phyloP scores from a whole-genome alignment of 2,888 invertebrate species.

The Eristalis pertinax region DNA sequence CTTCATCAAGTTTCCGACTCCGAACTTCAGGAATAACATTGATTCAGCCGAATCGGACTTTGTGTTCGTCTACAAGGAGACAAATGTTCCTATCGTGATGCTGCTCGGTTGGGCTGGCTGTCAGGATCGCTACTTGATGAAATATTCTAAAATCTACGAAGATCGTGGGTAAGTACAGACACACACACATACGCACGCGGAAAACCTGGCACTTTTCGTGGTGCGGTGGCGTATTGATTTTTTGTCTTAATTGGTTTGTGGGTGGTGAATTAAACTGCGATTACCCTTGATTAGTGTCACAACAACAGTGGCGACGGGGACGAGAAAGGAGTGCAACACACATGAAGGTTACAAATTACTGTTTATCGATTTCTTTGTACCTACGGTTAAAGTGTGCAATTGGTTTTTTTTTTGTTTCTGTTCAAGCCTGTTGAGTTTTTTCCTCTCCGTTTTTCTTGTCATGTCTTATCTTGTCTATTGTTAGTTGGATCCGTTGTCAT shows the following conservation, averaged over 20 bases:
- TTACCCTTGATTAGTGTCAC: conserved; percentile 34
- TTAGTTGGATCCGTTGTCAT: background rate
- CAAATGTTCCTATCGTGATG: conserved; percentile 86
- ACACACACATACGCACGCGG: background rate
- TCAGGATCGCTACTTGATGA: conserved; percentile 88
- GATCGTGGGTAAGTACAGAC: conserved; percentile 85
- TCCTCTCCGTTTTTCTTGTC: background rate
- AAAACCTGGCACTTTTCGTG: background rate
- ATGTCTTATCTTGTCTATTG: conserved; percentile 13
- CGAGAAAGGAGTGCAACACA: conserved; percentile 12
- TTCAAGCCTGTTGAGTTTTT: conserved; percentile 39
- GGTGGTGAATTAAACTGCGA: conserved; percentile 36
- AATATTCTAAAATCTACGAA: conserved; percentile 90
- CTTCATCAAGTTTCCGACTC: conserved; percentile 85
- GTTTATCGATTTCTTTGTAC: conserved; percentile 57
- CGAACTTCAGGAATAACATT: conserved; percentile 81
- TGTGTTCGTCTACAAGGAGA: conserved; percentile 84
- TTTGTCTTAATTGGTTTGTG: background rate
- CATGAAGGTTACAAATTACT: conserved; percentile 57
- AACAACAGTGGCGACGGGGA: background rate
- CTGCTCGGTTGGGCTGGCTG: conserved; percentile 92
- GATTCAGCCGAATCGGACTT: conserved; percentile 81
- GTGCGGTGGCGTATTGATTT: conserved; percentile 29
- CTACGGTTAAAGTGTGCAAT: background rate
- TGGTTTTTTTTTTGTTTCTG: conserved; percentile 30